Conservation (phyloP, 2,797 vertebrate species). For the Alosa sapidissima region DNA sequence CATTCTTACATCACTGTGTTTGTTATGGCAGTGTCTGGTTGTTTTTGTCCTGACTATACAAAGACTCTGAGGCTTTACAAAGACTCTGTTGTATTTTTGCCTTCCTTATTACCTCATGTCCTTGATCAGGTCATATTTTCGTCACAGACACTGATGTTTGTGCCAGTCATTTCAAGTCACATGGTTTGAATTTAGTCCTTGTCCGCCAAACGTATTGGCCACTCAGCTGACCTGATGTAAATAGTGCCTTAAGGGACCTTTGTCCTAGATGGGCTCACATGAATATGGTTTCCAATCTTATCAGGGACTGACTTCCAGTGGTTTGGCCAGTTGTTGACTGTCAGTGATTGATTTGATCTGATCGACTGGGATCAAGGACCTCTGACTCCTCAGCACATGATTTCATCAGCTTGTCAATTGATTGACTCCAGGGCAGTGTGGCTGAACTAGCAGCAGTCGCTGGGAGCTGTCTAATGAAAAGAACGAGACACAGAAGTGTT, state of each 20-base stretch:
- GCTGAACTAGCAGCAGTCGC: neutral
- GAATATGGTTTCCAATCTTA: neutral
- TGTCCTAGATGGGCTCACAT: neutral
- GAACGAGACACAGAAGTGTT: neutral
- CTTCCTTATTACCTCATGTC: neutral
- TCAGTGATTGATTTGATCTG: neutral
- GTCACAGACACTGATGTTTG: constrained; percentile 12
- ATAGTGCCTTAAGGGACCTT: neutral
- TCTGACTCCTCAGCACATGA: neutral
- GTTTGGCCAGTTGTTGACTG: neutral
- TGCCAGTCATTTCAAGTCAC: neutral
- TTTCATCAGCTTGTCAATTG: neutral
- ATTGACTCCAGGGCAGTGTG: neutral
- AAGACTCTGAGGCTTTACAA: constrained; percentile 30
- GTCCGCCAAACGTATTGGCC: neutral
- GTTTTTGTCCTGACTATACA: neutral
- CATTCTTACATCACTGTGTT: neutral
- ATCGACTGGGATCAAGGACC: neutral
- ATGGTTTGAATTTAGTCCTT: constrained; percentile 17
- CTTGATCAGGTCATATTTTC: neutral
- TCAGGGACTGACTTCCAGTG: neutral
- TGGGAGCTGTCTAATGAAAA: neutral
- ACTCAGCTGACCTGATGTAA: neutral
- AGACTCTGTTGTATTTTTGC: constrained; percentile 26
- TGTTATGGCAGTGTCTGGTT: neutral